phyloP scores from a whole-genome alignment of 2,888 invertebrate species.

The Pasiphila rectangulata region DNA sequence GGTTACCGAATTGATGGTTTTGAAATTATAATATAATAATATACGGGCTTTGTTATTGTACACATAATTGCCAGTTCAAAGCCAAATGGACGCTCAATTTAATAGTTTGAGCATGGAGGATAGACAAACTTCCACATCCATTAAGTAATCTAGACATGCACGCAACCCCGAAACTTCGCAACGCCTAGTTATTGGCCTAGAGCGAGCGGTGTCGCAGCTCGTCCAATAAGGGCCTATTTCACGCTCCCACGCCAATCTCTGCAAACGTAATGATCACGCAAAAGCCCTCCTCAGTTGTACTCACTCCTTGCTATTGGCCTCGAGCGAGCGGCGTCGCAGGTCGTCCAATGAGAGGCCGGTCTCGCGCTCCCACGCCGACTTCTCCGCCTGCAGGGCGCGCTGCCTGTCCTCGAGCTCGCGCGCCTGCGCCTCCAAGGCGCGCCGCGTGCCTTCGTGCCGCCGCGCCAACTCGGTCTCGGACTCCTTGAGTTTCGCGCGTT shows the following conservation, averaged over 20 bases:
- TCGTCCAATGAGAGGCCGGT: conserved; percentile 95
- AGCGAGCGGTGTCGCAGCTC: background rate
- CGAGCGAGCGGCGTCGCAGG: conserved; percentile 91
- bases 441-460: conserved; percentile 89
- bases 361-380: conserved; percentile 93
- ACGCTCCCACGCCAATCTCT: no score
- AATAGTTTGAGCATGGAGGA: no score
- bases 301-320: conserved; percentile 94
- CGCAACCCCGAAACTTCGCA: no score
- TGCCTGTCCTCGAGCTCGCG: conserved; percentile 95
- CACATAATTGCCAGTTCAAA: no score
- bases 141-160: no score
- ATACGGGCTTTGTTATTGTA: no score
- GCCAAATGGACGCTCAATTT: no score
- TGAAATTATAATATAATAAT: no score
- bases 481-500: conserved; percentile 97
- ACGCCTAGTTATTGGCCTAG: background rate
- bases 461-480: conserved; percentile 95
- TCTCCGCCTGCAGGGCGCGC: conserved; percentile 91
- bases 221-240: no score
- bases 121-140: no score
- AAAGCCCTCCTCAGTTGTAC: conserved; percentile 48
- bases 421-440: conserved; percentile 92
- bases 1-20: no score
- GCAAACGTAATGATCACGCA: background rate